These are phyloP conservation scores for Pavo muticus DNA, from an alignment of 2,113 vertebrate species.

Conservation along the genomic window DNA sequence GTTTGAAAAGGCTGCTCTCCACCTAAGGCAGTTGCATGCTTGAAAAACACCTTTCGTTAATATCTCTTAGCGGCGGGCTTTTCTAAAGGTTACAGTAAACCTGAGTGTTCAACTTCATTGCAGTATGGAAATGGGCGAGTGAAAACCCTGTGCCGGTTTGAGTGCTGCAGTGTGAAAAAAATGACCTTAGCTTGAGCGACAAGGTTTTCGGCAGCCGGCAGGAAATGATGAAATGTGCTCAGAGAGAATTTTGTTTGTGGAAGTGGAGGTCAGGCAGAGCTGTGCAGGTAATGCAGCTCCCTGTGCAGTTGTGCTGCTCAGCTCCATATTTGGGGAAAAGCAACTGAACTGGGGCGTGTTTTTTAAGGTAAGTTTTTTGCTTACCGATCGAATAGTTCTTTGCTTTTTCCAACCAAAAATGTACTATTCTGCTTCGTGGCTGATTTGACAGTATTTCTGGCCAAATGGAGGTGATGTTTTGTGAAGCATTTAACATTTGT, in stretches of 20 bases:
- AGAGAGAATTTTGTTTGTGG: slow-evolving; percentile 40
- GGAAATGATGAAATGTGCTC: slow-evolving; percentile 61
- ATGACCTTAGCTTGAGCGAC: slow-evolving; percentile 14
- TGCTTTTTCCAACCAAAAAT: not conserved
- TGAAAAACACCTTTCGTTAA: not conserved
- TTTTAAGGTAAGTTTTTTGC: not conserved
- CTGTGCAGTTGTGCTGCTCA: not conserved
- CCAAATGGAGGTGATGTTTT: not conserved
- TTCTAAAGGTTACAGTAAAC: not conserved
- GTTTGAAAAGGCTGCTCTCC: not conserved
- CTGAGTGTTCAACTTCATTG: not conserved
- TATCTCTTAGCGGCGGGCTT: not conserved
- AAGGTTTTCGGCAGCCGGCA: slow-evolving; percentile 40
- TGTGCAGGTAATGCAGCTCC: slow-evolving; percentile 12
- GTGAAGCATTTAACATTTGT: not conserved
- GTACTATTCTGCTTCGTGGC: not conserved
- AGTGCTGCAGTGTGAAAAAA: not conserved
- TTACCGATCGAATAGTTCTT: not conserved
- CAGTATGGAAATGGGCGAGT: not conserved
- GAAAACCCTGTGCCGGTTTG: not conserved
- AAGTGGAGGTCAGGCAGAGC: slow-evolving; percentile 19
- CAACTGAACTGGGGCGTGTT: not conserved
- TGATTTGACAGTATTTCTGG: not conserved
- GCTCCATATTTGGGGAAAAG: not conserved
- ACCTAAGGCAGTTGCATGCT: not conserved